phyloP scores from a whole-genome alignment of 2,113 vertebrate genomes.

The Psammodynastes pulverulentus region DNA sequence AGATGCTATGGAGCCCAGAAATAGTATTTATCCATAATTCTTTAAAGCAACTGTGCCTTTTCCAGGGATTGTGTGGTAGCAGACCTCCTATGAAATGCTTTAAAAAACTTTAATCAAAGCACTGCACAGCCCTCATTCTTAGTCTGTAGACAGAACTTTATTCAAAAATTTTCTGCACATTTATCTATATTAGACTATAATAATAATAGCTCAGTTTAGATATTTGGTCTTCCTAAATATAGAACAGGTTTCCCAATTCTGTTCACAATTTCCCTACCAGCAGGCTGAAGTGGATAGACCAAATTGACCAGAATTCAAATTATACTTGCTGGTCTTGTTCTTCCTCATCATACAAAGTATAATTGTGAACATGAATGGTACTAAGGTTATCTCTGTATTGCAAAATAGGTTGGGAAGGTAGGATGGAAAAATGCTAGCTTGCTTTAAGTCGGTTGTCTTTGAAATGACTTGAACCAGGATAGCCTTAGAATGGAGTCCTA shows the following conservation, averaged over 20 bases:
- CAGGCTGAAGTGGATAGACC: not conserved
- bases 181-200: not conserved
- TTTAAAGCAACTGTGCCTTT: not conserved
- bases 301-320: not conserved
- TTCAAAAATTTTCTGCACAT: not conserved
- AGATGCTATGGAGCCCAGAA: not conserved
- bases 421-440: not conserved
- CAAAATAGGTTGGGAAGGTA: not conserved
- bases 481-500: not conserved
- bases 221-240: not conserved
- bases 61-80: not conserved
- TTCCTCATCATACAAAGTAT: not conserved
- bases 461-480: not conserved
- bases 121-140: not conserved
- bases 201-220: not conserved
- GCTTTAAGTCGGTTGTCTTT: not conserved
- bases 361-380: not conserved
- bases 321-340: not conserved
- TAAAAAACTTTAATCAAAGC: not conserved
- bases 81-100: not conserved
- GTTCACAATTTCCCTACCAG: not conserved
- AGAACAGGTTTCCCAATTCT: not conserved
- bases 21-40: not conserved
- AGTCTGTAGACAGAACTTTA: not conserved
- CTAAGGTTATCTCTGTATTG: not conserved